Conservation (phyloP, 2,888 invertebrate species). For the Dicranocentrus wangi region DNA sequence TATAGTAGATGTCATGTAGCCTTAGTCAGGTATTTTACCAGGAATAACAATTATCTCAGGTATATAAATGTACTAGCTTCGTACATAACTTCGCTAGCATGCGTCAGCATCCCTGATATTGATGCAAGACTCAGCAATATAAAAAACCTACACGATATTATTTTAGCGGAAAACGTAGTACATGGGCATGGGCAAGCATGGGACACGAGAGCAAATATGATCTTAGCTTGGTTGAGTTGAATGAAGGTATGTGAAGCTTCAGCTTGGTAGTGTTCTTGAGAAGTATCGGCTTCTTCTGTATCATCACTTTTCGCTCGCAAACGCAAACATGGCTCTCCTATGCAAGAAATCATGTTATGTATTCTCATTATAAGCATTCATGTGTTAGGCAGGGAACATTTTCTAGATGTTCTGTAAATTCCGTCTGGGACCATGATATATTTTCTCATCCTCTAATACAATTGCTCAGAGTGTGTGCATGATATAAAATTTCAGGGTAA, state of each 20-base stretch:
- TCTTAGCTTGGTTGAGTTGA: too few relatives aligned
- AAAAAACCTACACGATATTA: background rate
- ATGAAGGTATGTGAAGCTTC: too few relatives aligned
- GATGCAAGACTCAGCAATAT: background rate
- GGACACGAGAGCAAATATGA: background rate
- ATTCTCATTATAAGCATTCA: background rate
- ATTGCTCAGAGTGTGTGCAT: too few relatives aligned
- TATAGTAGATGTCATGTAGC: too few relatives aligned
- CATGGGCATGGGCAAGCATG: background rate
- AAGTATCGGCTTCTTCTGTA: background rate
- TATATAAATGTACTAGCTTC: background rate
- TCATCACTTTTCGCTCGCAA: conserved; percentile 5
- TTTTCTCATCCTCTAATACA: background rate
- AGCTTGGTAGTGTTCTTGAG: too few relatives aligned
- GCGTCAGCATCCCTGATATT: background rate
- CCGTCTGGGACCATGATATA: background rate
- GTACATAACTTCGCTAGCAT: background rate
- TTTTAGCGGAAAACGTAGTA: background rate
- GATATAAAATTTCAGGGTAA: too few relatives aligned
- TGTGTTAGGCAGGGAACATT: background rate
- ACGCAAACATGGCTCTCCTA: background rate
- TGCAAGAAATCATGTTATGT: background rate
- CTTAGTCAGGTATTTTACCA: conserved; percentile 10
- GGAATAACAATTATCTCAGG: conserved; percentile 10
- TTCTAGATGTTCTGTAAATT: background rate